Evolutionary conservation across 2,888 invertebrate genomes (phyloP).

Genomic region (Sympetrum striolatum): DNA sequence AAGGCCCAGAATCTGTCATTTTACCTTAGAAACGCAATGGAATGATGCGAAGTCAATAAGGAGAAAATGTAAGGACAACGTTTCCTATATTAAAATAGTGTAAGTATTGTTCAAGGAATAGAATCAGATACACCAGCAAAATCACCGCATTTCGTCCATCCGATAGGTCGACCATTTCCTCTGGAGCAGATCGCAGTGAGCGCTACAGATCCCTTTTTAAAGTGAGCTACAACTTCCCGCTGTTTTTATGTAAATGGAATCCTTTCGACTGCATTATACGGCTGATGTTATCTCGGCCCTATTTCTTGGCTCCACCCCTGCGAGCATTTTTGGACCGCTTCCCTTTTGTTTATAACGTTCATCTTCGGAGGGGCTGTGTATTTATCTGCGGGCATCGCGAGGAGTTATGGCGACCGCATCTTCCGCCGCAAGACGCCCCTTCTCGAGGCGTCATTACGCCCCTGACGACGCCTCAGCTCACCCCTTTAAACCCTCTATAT

Average conservation of each 20-base stretch:
- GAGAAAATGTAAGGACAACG: too few relatives aligned
- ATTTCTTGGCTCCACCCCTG: not conserved
- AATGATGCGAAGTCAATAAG: too few relatives aligned
- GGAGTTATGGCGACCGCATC: conserved; percentile 13
- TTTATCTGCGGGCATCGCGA: not conserved
- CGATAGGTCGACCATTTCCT: too few relatives aligned
- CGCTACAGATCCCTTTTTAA: too few relatives aligned
- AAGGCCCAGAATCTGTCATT: too few relatives aligned
- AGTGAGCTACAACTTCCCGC: not conserved
- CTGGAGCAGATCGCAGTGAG: too few relatives aligned
- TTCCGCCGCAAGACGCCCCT: not conserved
- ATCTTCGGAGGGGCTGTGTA: not conserved
- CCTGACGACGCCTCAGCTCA: not conserved
- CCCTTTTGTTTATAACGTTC: conserved; percentile 1
- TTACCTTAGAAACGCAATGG: too few relatives aligned
- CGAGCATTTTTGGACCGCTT: not conserved
- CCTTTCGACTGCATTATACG: not conserved
- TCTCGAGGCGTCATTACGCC: not conserved
- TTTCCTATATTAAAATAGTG: too few relatives aligned
- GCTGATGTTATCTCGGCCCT: not conserved
- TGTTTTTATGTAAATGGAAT: too few relatives aligned
- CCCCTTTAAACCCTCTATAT: not conserved
- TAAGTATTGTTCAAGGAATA: too few relatives aligned
- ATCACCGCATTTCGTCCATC: too few relatives aligned
- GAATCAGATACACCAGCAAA: too few relatives aligned